Conservation (phyloP, 2,888 invertebrate species). For the Strigamia transsilvanica region DNA sequence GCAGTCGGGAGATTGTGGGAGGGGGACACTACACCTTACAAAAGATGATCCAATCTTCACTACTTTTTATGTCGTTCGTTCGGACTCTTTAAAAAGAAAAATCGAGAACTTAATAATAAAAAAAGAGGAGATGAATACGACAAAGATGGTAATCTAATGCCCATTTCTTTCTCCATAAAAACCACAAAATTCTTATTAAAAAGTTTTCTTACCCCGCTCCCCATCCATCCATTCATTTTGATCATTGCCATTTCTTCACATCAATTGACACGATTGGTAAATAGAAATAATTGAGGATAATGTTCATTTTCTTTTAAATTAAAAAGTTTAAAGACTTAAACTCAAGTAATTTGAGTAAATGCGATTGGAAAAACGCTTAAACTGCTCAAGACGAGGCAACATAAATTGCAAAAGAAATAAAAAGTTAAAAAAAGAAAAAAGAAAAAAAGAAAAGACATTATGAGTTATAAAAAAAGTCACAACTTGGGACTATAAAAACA, state of each 20-base stretch:
- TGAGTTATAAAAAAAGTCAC: slow-evolving; percentile 15
- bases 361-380: slow-evolving; percentile 7
- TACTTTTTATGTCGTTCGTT: slow-evolving; percentile 41
- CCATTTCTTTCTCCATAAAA: slow-evolving; percentile 41
- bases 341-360: background rate
- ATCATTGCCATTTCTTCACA: background rate
- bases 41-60: slow-evolving; percentile 42
- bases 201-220: slow-evolving; percentile 1
- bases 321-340: background rate
- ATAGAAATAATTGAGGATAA: background rate
- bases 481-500: slow-evolving; percentile 14
- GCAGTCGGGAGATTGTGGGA: slow-evolving; percentile 32
- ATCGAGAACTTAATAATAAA: slow-evolving; percentile 12
- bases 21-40: slow-evolving; percentile 44
- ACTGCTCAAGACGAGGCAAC: background rate
- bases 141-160: slow-evolving; percentile 39
- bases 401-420: background rate
- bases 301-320: background rate
- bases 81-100: slow-evolving; percentile 27
- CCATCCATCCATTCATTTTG: background rate
- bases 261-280: background rate
- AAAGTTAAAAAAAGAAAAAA: background rate
- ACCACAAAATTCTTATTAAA: background rate
- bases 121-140: slow-evolving; percentile 35
- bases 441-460: background rate